A percentile compares a stretch with the other conserved stretches of the same genome.
Evolutionary conservation across 1,140 invertebrate species (phyloP).

Genomic region (Halyomorpha halys): DNA sequence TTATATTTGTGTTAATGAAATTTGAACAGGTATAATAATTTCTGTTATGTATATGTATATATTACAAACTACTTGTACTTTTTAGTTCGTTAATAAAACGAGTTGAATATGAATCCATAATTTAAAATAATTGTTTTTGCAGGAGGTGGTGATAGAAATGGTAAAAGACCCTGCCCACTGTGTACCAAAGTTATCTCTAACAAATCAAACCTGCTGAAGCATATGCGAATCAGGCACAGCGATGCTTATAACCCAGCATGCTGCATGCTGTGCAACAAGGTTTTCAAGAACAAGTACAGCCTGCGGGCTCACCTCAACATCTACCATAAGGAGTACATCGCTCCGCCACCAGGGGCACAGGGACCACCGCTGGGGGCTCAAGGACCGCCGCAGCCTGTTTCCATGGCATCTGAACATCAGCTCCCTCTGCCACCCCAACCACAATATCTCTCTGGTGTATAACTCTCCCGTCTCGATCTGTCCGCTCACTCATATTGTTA

Average conservation of each 20-base stretch:
- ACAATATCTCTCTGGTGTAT: not conserved
- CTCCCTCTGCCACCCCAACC: not conserved
- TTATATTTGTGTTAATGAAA: no score
- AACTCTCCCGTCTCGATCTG: no score
- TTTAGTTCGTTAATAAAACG: no score
- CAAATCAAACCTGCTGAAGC: constrained; percentile 38
- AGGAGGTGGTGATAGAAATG: constrained; percentile 27
- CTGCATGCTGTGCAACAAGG: constrained; percentile 54
- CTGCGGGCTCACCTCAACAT: constrained; percentile 43
- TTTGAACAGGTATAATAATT: no score
- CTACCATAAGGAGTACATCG: constrained; percentile 34
- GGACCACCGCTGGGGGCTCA: not conserved
- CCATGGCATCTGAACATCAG: constrained; percentile 1
- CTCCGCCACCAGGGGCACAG: constrained; percentile 2
- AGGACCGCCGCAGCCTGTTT: not conserved
- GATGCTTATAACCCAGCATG: constrained; percentile 35
- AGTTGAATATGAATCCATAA: no score
- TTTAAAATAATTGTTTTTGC: not conserved
- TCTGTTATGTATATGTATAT: no score
- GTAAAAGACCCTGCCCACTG: constrained; percentile 36
- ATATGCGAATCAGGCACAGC: constrained; percentile 38
- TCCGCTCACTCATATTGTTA: no score
- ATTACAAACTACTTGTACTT: no score
- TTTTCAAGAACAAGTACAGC: constrained; percentile 61
- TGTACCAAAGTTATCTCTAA: constrained; percentile 39